Conservation (phyloP, 2,113 vertebrate species). For the Ardeotis arabs region DNA sequence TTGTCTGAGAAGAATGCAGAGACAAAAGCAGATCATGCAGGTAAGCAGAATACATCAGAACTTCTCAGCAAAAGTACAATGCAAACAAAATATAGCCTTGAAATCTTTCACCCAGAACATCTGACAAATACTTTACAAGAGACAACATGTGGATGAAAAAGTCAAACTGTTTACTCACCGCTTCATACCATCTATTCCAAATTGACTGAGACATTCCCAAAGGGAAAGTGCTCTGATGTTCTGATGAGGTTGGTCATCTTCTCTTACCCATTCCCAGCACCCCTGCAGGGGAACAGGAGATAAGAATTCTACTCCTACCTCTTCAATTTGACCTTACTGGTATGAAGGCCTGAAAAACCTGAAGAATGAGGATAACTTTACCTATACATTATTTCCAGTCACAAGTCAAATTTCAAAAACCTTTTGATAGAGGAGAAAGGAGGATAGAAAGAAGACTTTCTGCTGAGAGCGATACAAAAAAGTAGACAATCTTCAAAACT, state of each 20-base stretch:
- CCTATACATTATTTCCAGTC: background rate
- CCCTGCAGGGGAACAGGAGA: background rate
- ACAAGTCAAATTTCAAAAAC: background rate
- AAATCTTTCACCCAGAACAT: background rate
- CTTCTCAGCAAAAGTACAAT: background rate
- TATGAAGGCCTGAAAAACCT: background rate
- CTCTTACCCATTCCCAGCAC: background rate
- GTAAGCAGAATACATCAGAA: background rate
- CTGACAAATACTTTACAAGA: background rate
- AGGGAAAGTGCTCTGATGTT: background rate
- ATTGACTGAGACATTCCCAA: background rate
- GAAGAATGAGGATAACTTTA: background rate
- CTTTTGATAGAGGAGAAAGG: background rate
- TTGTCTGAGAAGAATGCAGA: background rate
- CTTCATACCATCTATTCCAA: accelerated
- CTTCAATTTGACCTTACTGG: background rate
- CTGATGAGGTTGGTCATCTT: background rate
- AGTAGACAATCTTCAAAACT: background rate
- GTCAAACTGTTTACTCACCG: background rate
- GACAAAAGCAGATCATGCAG: background rate
- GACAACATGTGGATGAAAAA: background rate
- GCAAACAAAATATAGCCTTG: background rate
- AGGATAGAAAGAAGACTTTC: background rate
- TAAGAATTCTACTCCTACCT: background rate
- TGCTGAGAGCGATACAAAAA: background rate